Percentiles rank a stretch among this genome's conserved stretches.
phyloP scores from a whole-genome alignment of 2,888 invertebrate genomes.

The Xestia ashworthii region DNA sequence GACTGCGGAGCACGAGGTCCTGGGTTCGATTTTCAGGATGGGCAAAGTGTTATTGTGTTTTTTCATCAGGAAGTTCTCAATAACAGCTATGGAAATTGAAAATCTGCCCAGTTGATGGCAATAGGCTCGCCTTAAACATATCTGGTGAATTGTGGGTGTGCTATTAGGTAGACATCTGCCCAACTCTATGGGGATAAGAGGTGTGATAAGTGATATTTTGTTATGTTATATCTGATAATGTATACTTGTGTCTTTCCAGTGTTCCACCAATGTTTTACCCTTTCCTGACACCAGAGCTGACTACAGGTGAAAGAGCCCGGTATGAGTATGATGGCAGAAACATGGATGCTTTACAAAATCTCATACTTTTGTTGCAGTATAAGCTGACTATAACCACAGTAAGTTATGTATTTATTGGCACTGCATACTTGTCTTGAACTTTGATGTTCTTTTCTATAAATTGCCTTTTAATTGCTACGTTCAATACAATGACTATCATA shows the following conservation, averaged over 20 bases:
- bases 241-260: constrained; percentile 81
- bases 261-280: constrained; percentile 94
- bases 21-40: too few species aligned
- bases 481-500: background rate
- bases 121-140: too few species aligned
- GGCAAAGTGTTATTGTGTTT: too few species aligned
- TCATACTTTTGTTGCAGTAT: constrained; percentile 93
- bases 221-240: background rate
- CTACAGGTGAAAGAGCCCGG: constrained; percentile 85
- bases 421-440: background rate
- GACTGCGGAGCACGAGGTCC: background rate
- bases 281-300: constrained; percentile 92
- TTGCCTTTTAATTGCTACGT: background rate
- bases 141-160: too few species aligned
- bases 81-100: too few species aligned
- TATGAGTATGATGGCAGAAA: constrained; percentile 93
- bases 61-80: too few species aligned
- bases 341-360: constrained; percentile 94
- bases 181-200: too few species aligned
- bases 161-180: too few species aligned
- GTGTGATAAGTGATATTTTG: background rate
- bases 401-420: constrained; percentile 62
- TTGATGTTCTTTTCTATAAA: too few species aligned
- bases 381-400: constrained; percentile 91
- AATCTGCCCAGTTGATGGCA: too few species aligned